These are phyloP conservation scores for Apamea crenata DNA, from an alignment of 2,888 invertebrate species.

Conservation along the genomic window DNA sequence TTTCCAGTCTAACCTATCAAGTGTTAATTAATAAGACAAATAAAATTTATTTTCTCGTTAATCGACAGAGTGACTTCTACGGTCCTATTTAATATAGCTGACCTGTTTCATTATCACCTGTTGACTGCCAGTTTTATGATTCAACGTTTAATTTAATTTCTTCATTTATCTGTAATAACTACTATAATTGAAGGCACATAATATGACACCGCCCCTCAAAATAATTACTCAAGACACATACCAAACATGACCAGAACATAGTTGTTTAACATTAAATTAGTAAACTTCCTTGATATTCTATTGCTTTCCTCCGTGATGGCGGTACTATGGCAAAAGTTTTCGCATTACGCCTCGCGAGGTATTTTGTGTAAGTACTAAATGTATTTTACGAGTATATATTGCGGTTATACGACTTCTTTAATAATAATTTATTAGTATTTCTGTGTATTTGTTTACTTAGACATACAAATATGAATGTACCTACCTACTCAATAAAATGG, in stretches of 20 bases:
- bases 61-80: too few relatives aligned
- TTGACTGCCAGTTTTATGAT: too few relatives aligned
- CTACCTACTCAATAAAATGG: background rate
- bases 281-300: slow-evolving; percentile 85
- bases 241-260: slow-evolving; percentile 69
- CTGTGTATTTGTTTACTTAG: background rate
- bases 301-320: slow-evolving; percentile 81
- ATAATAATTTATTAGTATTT: slow-evolving; percentile 34
- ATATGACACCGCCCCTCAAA: slow-evolving; percentile 18
- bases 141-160: too few relatives aligned
- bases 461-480: background rate
- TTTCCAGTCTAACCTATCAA: too few relatives aligned
- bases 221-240: slow-evolving; percentile 40
- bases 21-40: too few relatives aligned
- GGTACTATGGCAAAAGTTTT: slow-evolving; percentile 83
- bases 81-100: too few relatives aligned
- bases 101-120: too few relatives aligned
- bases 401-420: slow-evolving; percentile 60
- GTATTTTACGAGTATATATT: slow-evolving; percentile 72
- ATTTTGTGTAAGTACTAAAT: slow-evolving; percentile 75
- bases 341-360: slow-evolving; percentile 83
- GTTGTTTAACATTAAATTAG: slow-evolving; percentile 83
- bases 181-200: background rate
- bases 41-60: too few relatives aligned
- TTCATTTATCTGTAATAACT: background rate